These are phyloP conservation scores for Paradisaea rubra DNA, from an alignment of 2,113 vertebrate genomes.

Conservation along the genomic window DNA sequence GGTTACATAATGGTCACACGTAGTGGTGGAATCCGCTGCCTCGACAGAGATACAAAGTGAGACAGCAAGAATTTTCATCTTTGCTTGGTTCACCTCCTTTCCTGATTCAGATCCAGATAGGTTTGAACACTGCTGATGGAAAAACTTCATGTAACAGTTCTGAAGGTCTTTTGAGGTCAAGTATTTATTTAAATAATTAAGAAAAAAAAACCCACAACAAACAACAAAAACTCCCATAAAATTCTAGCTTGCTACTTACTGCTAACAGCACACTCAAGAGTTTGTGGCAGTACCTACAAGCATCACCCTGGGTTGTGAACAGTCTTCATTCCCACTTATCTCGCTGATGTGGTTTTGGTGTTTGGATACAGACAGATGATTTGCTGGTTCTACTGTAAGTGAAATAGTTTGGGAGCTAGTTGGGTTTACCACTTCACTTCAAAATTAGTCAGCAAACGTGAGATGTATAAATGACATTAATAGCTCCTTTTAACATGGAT, in stretches of 20 bases:
- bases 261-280: neutral
- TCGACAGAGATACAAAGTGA: neutral
- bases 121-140: neutral
- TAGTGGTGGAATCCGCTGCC: neutral
- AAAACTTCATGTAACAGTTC: neutral
- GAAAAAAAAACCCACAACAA: fast-evolving
- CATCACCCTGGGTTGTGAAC: neutral
- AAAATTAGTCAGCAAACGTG: neutral
- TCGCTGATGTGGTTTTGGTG: fast-evolving
- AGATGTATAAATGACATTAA: neutral
- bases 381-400: neutral
- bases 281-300: neutral
- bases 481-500: neutral
- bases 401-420: neutral
- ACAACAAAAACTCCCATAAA: neutral
- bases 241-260: neutral
- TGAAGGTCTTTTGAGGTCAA: neutral
- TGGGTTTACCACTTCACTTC: neutral
- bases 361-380: neutral
- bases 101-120: neutral
- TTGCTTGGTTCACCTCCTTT: neutral
- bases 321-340: neutral
- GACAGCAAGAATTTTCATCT: neutral
- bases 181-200: neutral
- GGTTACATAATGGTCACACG: neutral